Conservation (phyloP, 2,797 vertebrate species). For the Morus bassanus region DNA sequence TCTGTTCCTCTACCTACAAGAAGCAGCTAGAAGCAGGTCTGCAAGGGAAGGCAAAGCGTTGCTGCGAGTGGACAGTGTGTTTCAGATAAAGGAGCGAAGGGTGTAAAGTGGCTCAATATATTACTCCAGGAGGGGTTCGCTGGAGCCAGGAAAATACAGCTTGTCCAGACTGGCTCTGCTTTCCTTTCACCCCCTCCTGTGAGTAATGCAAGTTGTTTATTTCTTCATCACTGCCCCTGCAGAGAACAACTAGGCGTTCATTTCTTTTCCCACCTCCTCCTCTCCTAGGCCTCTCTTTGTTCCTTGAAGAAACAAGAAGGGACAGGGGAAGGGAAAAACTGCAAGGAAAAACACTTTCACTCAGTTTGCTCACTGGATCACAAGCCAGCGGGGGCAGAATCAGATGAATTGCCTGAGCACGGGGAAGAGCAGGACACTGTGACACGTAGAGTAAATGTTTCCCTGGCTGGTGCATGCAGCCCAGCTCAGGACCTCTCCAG, state of each 20-base stretch:
- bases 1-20: not conserved
- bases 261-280: slow-evolving; percentile 10
- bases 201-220: slow-evolving; percentile 53
- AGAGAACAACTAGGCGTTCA: slow-evolving; percentile 30
- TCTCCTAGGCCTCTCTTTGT: not conserved
- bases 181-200: slow-evolving; percentile 41
- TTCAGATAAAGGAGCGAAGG: not conserved
- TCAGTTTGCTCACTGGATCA: not conserved
- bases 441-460: not conserved
- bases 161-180: slow-evolving; percentile 7
- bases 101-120: not conserved
- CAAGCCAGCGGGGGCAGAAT: not conserved
- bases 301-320: not conserved
- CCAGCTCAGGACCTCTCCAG: not conserved
- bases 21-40: not conserved
- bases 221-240: slow-evolving; percentile 25
- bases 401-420: not conserved
- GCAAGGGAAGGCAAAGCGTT: rapidly evolving
- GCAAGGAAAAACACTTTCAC: not conserved
- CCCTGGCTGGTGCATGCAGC: not conserved
- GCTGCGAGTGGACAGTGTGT: not conserved
- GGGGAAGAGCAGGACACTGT: not conserved
- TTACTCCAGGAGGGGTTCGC: not conserved
- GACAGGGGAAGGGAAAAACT: not conserved
- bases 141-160: slow-evolving; percentile 51